Base-by-base conservation (phyloP, 2,888 invertebrate genomes). In the Apamea crenata region DNA sequence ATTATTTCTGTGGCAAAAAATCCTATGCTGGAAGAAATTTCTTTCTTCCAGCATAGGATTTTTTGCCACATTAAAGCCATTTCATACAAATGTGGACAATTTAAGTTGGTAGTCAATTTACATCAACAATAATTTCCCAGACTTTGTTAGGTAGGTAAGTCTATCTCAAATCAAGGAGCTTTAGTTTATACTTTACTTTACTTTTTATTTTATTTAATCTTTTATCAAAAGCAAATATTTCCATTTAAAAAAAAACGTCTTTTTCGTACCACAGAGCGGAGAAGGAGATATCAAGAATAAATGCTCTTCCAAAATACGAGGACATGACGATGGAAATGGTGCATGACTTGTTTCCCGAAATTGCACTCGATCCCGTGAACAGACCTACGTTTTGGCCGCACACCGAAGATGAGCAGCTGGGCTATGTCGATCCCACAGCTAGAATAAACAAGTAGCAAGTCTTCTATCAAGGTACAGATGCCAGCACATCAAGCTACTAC, bases 351-450 rank as follows among this genome's bases (percentile, higher is more conserved):
- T 94, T 89, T 79, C 96, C 96, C 0, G 83, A 93, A 0, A 3
- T 78, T 0, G 93, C 95, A 0, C 2, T 96, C 2, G 94, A 96
- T 78, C 91, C 93, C 1, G 94, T 96, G 0, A 93, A 94, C 0
- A 93, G 81, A 16, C 96, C 96, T 0, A 89, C 95, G 0, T 96
- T 94, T 84, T 96, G 96, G 96, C 96, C 96, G 1, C 96, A 97
- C 82, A 89, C 89, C 7, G 86, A 90, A 0, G 96, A 96, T 8
- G 96, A 96, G 63, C 96, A 96, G 82, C 86, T 92, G 4, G 94
- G 93, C 0, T 95, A 95, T 69, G 83, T 89, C 47, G 93, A 91
- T 76, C 87, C 89, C 2, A 74, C 85, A n/a, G 59, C 74, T 29
- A 89, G 89, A 63, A 5, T 0, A 71, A 56, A 7, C 47, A 74